These are phyloP conservation scores for Alviniconcha strummeri DNA, from an alignment of 2,888 invertebrate genomes.

Conservation along the genomic window DNA sequence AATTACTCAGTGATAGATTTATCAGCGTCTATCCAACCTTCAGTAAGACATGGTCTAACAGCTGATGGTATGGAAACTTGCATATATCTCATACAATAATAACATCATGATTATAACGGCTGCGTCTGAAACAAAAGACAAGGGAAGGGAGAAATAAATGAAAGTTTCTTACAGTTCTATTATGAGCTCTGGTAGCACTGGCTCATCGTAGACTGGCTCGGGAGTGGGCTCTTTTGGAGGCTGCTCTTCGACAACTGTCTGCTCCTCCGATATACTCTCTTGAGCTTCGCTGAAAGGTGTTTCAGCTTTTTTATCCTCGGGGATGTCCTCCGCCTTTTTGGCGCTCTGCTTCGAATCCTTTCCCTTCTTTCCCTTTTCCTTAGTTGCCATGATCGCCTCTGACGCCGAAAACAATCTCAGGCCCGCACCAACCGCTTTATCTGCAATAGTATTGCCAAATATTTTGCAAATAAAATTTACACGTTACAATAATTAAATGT, in stretches of 20 bases:
- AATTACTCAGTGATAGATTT: no score
- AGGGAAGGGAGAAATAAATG: no score
- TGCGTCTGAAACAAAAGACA: no score
- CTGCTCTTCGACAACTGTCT: conserved; percentile 40
- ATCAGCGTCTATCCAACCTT: no score
- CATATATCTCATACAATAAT: not conserved
- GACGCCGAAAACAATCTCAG: conserved; percentile 41
- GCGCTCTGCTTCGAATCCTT: conserved; percentile 48
- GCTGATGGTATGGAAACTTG: no score
- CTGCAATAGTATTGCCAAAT: no score
- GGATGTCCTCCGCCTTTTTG: conserved; percentile 62
- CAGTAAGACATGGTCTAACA: no score
- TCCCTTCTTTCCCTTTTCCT: conserved; percentile 57
- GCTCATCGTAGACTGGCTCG: conserved; percentile 70
- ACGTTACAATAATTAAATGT: no score
- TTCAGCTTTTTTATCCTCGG: conserved; percentile 56
- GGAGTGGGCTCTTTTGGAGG: conserved; percentile 57
- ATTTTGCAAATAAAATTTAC: no score
- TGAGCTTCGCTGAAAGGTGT: conserved; percentile 36
- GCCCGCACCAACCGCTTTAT: conserved; percentile 40
- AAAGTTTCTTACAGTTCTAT: conserved; percentile 48
- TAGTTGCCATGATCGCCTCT: conserved; percentile 59
- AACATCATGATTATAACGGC: not conserved
- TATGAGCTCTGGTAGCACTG: conserved; percentile 67
- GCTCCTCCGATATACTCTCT: conserved; percentile 31